These are phyloP conservation scores for Polydrusus pterygomalis DNA, from an alignment of 2,888 invertebrate genomes.

Conservation along the genomic window DNA sequence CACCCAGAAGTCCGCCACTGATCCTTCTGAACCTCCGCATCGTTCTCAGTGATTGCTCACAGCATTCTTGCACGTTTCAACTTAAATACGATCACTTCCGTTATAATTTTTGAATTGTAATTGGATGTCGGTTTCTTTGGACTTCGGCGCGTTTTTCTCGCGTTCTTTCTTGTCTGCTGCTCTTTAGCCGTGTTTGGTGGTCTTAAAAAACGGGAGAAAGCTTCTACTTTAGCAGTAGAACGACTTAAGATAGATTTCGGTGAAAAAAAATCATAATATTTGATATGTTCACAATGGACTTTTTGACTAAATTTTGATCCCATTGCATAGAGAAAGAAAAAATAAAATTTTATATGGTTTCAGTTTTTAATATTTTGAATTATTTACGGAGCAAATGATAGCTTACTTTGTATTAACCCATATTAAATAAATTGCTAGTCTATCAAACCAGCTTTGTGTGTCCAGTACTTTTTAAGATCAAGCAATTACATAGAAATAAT, in stretches of 20 bases:
- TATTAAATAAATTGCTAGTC: too few relatives aligned
- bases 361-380: too few relatives aligned
- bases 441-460: too few relatives aligned
- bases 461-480: too few relatives aligned
- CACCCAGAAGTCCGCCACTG: conserved; percentile 24
- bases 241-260: not conserved
- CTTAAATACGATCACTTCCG: conserved; percentile 64
- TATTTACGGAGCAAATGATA: too few relatives aligned
- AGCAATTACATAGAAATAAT: too few relatives aligned
- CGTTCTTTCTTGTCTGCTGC: conserved; percentile 48
- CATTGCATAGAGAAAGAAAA: too few relatives aligned
- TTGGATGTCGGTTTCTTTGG: conserved; percentile 61
- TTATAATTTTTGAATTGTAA: conserved; percentile 64
- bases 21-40: conserved; percentile 43
- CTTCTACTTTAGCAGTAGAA: conserved; percentile 5
- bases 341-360: too few relatives aligned
- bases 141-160: conserved; percentile 49
- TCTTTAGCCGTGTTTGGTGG: conserved; percentile 46
- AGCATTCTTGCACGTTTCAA: conserved; percentile 63
- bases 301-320: too few relatives aligned
- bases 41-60: conserved; percentile 58
- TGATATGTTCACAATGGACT: not conserved
- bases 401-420: too few relatives aligned
- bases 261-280: not conserved
- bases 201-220: conserved; percentile 45